These are phyloP conservation scores for Drosophila chauvacae DNA, from an alignment of 1,140 invertebrate species.

Conservation along the genomic window DNA sequence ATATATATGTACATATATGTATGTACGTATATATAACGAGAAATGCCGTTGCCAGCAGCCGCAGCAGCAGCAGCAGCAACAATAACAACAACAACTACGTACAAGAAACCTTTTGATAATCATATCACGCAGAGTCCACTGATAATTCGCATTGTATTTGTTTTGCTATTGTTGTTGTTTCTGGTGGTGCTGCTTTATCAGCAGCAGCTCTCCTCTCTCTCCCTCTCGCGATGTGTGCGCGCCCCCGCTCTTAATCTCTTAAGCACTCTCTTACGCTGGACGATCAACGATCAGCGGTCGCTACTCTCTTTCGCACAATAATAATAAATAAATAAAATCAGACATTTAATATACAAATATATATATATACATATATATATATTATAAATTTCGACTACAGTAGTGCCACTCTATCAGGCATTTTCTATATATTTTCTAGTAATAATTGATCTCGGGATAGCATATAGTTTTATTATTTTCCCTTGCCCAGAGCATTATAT, in stretches of 20 bases:
- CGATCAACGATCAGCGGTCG: slow-evolving; percentile 1
- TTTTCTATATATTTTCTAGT: background rate
- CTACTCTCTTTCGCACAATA: slow-evolving; percentile 14
- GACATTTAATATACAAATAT: slow-evolving; percentile 12
- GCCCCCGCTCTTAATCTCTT: slow-evolving; percentile 15
- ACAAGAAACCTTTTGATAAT: slow-evolving; percentile 75
- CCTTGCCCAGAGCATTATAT: slow-evolving; percentile 16
- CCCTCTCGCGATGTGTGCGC: slow-evolving; percentile 11
- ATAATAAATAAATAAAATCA: slow-evolving; percentile 24
- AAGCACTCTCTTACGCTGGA: slow-evolving; percentile 14
- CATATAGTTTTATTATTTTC: slow-evolving; percentile 16
- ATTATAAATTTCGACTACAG: slow-evolving; percentile 63
- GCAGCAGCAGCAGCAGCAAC: slow-evolving; percentile 54
- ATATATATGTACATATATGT: background rate
- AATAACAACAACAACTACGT: slow-evolving; percentile 47
- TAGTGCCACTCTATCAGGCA: slow-evolving; percentile 7
- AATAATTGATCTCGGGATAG: slow-evolving; percentile 8
- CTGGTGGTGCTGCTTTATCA: slow-evolving; percentile 58
- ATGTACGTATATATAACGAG: slow-evolving; percentile 46
- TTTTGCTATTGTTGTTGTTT: slow-evolving; percentile 46
- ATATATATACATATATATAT: slow-evolving; percentile 27
- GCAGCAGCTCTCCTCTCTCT: slow-evolving; percentile 2
- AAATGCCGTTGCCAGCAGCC: slow-evolving; percentile 66
- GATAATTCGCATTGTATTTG: slow-evolving; percentile 81
- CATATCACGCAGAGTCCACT: slow-evolving; percentile 77